phyloP scores from a whole-genome alignment of 2,888 invertebrate species.

The Heliconius aoede region DNA sequence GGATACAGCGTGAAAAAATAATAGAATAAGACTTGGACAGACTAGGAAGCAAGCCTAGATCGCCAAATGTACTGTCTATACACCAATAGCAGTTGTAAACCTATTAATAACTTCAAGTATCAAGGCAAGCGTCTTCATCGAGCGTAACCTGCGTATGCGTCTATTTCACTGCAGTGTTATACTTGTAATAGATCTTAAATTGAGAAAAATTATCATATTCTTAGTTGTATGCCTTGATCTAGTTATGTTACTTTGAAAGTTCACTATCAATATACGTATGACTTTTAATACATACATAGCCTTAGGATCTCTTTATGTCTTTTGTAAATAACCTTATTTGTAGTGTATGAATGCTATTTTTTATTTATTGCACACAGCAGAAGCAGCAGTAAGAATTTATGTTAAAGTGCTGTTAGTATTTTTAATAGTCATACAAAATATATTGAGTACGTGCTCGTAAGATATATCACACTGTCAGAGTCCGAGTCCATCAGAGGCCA shows the following conservation, averaged over 20 bases:
- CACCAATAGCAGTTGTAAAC: too few relatives aligned
- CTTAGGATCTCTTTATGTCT: neutral
- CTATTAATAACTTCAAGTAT: too few relatives aligned
- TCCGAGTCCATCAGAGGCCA: too few relatives aligned
- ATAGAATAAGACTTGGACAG: neutral
- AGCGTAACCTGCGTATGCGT: neutral
- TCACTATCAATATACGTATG: slow-evolving; percentile 26
- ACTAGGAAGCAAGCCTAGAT: neutral
- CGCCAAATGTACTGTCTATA: neutral
- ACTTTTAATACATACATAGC: slow-evolving; percentile 3
- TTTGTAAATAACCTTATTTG: neutral
- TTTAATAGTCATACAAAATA: too few relatives aligned
- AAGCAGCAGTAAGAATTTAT: too few relatives aligned
- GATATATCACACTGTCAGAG: too few relatives aligned
- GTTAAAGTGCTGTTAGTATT: too few relatives aligned
- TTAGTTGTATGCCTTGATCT: slow-evolving; percentile 35
- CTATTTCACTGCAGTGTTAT: slow-evolving; percentile 19
- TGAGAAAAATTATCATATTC: slow-evolving; percentile 23
- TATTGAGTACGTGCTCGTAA: too few relatives aligned
- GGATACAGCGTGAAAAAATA: neutral
- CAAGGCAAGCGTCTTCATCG: slow-evolving; percentile 31
- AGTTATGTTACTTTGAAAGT: slow-evolving; percentile 34
- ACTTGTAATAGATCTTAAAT: slow-evolving; percentile 15
- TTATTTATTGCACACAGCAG: too few relatives aligned
- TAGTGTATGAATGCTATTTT: neutral